Conservation (phyloP, 2,113 vertebrate species). For the Raja brachyura region DNA sequence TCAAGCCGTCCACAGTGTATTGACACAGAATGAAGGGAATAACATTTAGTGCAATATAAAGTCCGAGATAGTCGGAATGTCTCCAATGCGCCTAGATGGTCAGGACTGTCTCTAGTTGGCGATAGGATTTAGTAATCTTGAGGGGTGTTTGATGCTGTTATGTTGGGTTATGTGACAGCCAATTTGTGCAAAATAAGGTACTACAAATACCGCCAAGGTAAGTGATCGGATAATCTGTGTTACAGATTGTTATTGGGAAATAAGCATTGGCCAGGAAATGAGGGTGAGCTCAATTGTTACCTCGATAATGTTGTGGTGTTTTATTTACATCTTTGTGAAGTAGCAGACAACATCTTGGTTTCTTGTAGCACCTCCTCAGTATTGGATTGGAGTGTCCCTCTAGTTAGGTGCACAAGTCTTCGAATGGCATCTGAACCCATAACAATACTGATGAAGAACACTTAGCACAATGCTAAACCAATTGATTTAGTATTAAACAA, state of each 20-base stretch:
- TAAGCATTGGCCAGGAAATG: neutral
- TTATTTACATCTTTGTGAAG: neutral
- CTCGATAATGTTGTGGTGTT: neutral
- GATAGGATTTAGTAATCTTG: neutral
- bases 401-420: neutral
- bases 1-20: no score
- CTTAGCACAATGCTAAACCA: neutral
- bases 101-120: no score
- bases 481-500: neutral
- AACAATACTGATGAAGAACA: neutral
- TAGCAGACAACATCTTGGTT: neutral
- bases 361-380: neutral
- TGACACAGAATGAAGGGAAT: no score
- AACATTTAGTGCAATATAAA: no score
- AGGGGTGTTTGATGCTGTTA: neutral
- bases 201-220: neutral
- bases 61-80: no score
- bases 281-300: neutral
- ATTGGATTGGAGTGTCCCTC: neutral
- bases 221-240: neutral
- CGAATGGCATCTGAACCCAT: neutral
- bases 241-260: neutral
- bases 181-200: neutral
- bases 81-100: no score
- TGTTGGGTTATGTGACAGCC: neutral